Evolutionary conservation across 2,113 vertebrate genomes (phyloP).

Genomic region (Grammomys dolichurus): DNA sequence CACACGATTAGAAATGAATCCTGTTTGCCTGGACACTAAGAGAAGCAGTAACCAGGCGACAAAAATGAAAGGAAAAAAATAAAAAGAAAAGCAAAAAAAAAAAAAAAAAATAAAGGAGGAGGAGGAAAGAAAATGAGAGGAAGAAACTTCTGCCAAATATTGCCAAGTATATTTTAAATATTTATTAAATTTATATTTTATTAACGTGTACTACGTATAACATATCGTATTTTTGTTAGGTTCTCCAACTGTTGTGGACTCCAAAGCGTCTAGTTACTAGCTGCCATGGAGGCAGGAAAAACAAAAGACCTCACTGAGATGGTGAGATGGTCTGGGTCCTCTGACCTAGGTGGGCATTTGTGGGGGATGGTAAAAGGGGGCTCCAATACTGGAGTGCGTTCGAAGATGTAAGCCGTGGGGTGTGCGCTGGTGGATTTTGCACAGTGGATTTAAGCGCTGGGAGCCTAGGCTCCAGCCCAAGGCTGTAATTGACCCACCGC

Average conservation of each 20-base stretch:
- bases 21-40: background rate
- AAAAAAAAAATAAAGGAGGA: no score
- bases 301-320: background rate
- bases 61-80: background rate
- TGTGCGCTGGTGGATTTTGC: background rate
- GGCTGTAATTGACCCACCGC: rapidly evolving
- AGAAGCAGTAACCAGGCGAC: background rate
- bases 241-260: background rate
- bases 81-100: background rate
- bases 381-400: background rate
- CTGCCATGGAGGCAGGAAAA: background rate
- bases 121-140: background rate
- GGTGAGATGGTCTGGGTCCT: background rate
- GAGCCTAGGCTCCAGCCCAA: background rate
- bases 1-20: background rate
- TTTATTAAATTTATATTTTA: background rate
- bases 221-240: background rate
- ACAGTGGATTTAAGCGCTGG: rapidly evolving
- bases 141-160: background rate
- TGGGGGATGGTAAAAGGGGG: background rate
- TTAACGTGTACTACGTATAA: background rate
- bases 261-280: background rate
- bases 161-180: background rate
- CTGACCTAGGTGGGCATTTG: background rate
- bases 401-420: background rate